Evolutionary conservation across 2,113 vertebrate species (phyloP).

Genomic region (Anarhynchus alexandrinus): DNA sequence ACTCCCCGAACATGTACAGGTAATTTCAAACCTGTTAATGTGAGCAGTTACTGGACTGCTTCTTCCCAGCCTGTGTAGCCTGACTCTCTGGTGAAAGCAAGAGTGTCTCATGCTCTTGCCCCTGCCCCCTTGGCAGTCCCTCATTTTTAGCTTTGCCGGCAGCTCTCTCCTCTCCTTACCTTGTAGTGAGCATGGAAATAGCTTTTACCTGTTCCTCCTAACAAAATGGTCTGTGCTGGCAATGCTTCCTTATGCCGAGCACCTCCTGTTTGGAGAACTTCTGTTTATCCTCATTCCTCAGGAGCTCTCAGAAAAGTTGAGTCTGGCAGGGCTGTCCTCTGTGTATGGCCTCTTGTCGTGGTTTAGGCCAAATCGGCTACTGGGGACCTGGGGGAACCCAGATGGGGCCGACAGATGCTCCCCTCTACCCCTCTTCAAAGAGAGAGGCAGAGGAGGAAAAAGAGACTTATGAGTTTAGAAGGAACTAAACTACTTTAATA

Average conservation of each 20-base stretch:
- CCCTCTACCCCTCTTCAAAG: too few relatives aligned
- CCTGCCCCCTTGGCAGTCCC: not conserved
- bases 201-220: not conserved
- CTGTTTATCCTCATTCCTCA: not conserved
- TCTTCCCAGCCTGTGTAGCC: not conserved
- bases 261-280: not conserved
- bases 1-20: not conserved
- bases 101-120: not conserved
- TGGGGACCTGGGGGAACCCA: too few relatives aligned
- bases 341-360: too few relatives aligned
- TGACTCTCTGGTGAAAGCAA: not conserved
- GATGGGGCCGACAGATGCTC: too few relatives aligned
- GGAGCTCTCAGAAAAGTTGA: not conserved
- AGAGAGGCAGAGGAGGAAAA: too few relatives aligned
- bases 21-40: not conserved
- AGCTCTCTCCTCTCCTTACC: not conserved
- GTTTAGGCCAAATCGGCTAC: too few relatives aligned
- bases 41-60: not conserved
- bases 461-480: too few relatives aligned
- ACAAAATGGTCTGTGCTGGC: not conserved
- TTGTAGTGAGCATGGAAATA: not conserved
- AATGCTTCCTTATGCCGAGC: not conserved
- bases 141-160: not conserved
- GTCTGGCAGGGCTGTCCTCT: not conserved
- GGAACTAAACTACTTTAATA: too few relatives aligned